These are phyloP conservation scores for Artemia sp. DNA, from an alignment of 2,888 invertebrate species.

Conservation along the genomic window DNA sequence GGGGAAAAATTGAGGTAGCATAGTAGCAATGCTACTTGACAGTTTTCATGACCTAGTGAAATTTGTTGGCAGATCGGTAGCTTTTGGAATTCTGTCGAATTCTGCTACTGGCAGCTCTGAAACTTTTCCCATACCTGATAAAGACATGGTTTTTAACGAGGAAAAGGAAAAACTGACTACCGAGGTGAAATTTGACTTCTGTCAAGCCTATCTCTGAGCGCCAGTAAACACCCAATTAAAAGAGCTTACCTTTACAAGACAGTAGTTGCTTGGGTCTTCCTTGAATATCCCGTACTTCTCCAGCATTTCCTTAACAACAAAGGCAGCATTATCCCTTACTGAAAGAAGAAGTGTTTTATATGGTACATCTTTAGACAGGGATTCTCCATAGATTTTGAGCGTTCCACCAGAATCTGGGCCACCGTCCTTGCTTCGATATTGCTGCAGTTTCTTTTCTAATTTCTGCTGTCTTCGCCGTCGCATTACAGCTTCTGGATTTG, in stretches of 20 bases:
- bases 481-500: constrained; percentile 99
- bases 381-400: constrained; percentile 87
- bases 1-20: background rate
- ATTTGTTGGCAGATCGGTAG: too few species aligned
- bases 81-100: too few species aligned
- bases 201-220: constrained; percentile 5
- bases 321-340: constrained; percentile 74
- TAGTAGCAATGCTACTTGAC: too few species aligned
- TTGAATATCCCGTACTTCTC: constrained; percentile 87
- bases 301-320: constrained; percentile 86
- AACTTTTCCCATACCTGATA: constrained; percentile 20
- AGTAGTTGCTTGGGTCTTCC: constrained; percentile 76
- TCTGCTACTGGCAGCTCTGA: too few species aligned
- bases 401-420: constrained; percentile 85
- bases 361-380: constrained; percentile 86
- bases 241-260: constrained; percentile 68
- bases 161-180: background rate
- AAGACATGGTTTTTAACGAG: constrained; percentile 23
- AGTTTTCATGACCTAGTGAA: too few species aligned
- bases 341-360: constrained; percentile 93
- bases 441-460: constrained; percentile 84
- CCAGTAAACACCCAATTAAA: background rate
- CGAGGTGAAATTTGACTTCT: background rate
- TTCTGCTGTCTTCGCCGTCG: constrained; percentile 86
- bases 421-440: constrained; percentile 85